phyloP scores from a whole-genome alignment of 1,140 invertebrate species.

The Apocrypta bakeri region DNA sequence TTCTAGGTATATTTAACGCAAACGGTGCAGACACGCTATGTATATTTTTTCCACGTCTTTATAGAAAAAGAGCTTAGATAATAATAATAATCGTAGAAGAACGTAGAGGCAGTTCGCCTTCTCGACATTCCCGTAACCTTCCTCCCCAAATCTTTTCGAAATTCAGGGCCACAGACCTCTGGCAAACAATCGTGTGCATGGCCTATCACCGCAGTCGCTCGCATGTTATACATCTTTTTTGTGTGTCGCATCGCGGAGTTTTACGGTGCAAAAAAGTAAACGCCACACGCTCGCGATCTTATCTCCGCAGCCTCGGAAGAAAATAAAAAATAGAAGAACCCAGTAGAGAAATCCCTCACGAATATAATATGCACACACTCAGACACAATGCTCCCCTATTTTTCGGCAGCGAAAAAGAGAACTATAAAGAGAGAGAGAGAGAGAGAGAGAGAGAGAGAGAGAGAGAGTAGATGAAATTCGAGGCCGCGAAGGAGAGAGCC shows the following conservation, averaged over 20 bases:
- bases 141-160: conserved; percentile 3
- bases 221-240: background rate
- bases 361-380: conserved; percentile 30
- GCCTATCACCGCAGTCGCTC: background rate
- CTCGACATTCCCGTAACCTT: background rate
- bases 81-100: too few species aligned
- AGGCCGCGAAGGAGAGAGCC: conserved; percentile 51
- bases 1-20: too few species aligned
- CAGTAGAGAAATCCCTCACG: conserved; percentile 23
- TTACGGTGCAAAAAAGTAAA: background rate
- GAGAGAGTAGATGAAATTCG: conserved; percentile 59
- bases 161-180: conserved; percentile 35
- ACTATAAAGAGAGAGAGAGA: conserved; percentile 31
- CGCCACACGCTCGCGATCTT: conserved; percentile 31
- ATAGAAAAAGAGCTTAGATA: too few species aligned
- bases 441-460: conserved; percentile 11
- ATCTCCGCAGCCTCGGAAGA: conserved; percentile 8
- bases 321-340: conserved; percentile 24
- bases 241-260: background rate
- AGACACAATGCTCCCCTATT: conserved; percentile 56
- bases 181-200: background rate
- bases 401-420: conserved; percentile 23
- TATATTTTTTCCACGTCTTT: too few species aligned
- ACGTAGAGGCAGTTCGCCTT: too few species aligned
- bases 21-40: too few species aligned